Evolutionary conservation across 2,113 vertebrate species (phyloP).

Genomic region (Micromys minutus): DNA sequence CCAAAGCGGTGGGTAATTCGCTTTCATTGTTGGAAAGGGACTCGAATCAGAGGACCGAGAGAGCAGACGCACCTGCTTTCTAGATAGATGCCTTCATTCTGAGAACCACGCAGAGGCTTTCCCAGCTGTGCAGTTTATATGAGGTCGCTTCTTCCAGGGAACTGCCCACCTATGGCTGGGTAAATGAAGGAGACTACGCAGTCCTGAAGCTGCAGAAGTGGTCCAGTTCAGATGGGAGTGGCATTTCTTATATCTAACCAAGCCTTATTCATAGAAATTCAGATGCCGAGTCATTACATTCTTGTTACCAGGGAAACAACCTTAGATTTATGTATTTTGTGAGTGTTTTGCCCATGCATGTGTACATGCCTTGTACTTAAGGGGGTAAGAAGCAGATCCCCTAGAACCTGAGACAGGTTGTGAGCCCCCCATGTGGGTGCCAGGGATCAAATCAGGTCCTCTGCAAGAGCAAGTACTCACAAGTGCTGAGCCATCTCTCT

Average conservation of each 20-base stretch:
- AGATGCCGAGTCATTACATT: background rate
- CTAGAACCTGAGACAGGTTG: background rate
- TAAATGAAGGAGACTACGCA: slow-evolving; percentile 23
- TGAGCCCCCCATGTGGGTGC: background rate
- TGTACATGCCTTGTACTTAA: background rate
- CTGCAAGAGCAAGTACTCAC: background rate
- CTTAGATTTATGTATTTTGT: background rate
- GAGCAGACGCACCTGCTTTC: background rate
- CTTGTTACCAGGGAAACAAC: slow-evolving; percentile 26
- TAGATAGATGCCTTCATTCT: background rate
- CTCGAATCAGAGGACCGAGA: slow-evolving; percentile 34
- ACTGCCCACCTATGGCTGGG: slow-evolving; percentile 1
- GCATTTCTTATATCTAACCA: slow-evolving; percentile 73
- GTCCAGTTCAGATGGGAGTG: background rate
- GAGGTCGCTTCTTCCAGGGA: slow-evolving; percentile 34
- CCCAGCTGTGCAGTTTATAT: slow-evolving; percentile 17
- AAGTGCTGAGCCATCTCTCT: background rate
- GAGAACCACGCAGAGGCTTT: background rate
- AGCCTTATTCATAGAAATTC: background rate
- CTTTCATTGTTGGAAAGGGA: slow-evolving; percentile 20
- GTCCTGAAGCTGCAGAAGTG: slow-evolving; percentile 35
- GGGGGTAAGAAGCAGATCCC: background rate
- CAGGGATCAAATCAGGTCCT: background rate
- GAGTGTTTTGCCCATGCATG: background rate
- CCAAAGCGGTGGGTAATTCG: background rate